These are phyloP conservation scores for Ficedula albicollis DNA, from an alignment of 2,797 vertebrate species.

Conservation along the genomic window DNA sequence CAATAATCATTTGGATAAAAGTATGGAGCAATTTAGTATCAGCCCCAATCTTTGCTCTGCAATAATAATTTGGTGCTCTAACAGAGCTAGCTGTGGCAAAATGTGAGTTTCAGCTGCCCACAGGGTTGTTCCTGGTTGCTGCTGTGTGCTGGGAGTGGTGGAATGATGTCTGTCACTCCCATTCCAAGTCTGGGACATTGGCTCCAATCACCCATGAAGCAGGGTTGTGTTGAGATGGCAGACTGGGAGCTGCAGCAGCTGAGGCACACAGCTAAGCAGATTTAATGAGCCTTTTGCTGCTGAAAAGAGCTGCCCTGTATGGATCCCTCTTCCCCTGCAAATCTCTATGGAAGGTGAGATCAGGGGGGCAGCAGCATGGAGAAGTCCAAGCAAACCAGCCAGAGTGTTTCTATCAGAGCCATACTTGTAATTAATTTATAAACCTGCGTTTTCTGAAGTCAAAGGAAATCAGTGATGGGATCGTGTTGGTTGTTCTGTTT, in stretches of 20 bases:
- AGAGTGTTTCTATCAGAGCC: background rate
- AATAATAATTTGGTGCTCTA: background rate
- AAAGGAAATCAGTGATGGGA: background rate
- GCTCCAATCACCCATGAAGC: background rate
- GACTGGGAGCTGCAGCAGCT: background rate
- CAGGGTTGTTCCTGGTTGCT: background rate
- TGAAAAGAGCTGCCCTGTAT: background rate
- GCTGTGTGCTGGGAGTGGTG: background rate
- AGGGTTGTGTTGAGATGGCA: background rate
- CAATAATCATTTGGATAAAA: background rate
- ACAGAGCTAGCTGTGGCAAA: background rate
- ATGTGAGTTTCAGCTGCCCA: background rate
- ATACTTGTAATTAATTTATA: background rate
- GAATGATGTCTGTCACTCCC: background rate
- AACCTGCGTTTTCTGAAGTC: background rate
- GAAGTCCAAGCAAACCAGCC: background rate
- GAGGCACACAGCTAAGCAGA: background rate
- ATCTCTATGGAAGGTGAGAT: accelerated
- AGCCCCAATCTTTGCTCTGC: background rate
- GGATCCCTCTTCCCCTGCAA: background rate
- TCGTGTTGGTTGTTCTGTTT: background rate
- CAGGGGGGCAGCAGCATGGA: background rate
- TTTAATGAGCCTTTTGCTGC: background rate
- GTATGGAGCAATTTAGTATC: background rate
- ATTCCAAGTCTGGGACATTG: background rate